phyloP scores from a whole-genome alignment of 2,797 vertebrate species.

The Acrocephalus scirpaceus region DNA sequence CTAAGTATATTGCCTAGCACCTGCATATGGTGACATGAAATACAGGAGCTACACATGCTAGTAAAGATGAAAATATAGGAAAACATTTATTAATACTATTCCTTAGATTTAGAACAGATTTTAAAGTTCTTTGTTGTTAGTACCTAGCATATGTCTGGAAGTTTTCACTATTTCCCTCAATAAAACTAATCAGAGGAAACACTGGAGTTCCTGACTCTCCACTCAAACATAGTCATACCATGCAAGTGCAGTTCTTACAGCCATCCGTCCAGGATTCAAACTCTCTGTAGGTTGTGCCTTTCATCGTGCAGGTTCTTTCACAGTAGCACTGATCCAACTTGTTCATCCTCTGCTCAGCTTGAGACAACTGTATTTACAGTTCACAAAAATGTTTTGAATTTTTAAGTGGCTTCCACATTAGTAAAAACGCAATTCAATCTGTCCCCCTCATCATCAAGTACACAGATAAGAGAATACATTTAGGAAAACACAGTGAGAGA shows the following conservation, averaged over 20 bases:
- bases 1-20: background rate
- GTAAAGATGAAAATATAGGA: background rate
- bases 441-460: background rate
- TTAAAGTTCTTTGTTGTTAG: background rate
- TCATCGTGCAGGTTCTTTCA: constrained; percentile 93
- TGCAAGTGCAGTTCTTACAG: constrained; percentile 97
- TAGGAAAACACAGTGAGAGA: background rate
- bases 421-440: background rate
- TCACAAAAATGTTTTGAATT: constrained; percentile 40
- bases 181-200: background rate
- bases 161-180: constrained; percentile 20
- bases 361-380: constrained; percentile 84
- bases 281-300: constrained; percentile 91
- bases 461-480: background rate
- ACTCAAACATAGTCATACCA: constrained; percentile 80
- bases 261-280: constrained; percentile 94
- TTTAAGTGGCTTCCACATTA: background rate
- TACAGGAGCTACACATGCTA: background rate
- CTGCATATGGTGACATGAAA: background rate
- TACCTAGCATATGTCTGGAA: background rate
- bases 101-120: background rate
- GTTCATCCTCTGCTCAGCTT: constrained; percentile 96
- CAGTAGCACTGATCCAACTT: constrained; percentile 96
- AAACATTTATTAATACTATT: constrained; percentile 30
- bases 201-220: background rate